A percentile compares a stretch with the other conserved stretches of the same genome.
These are phyloP conservation scores for Aporophyla lueneburgensis DNA, from an alignment of 2,888 invertebrate species.

Conservation along the genomic window DNA sequence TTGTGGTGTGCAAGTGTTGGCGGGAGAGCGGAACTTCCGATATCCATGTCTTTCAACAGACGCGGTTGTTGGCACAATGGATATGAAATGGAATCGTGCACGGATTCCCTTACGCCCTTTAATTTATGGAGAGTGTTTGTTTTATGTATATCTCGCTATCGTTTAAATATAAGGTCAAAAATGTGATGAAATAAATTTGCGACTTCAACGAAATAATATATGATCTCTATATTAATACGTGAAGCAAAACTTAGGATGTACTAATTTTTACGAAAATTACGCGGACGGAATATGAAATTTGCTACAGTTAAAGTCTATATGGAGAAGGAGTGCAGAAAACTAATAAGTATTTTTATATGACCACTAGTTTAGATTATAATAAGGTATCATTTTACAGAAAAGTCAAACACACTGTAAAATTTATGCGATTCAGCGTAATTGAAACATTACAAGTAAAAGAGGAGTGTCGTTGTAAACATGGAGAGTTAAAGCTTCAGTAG, in stretches of 20 bases:
- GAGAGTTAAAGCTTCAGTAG: conserved; percentile 30
- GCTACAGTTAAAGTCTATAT: too few species aligned
- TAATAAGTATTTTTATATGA: too few species aligned
- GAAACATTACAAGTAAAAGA: conserved; percentile 23
- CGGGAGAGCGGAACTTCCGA: conserved; percentile 67
- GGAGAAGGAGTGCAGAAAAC: too few species aligned
- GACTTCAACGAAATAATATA: neutral
- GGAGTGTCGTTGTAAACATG: conserved; percentile 25
- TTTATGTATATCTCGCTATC: conserved; percentile 2
- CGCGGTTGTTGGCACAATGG: conserved; percentile 29
- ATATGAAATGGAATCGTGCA: conserved; percentile 38
- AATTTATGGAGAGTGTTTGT: conserved; percentile 8
- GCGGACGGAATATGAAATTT: too few species aligned
- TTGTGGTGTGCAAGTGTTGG: conserved; percentile 57
- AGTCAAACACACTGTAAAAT: neutral
- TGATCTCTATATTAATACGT: too few species aligned
- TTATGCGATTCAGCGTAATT: conserved; percentile 8
- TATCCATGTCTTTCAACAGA: conserved; percentile 52
- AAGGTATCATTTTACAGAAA: neutral
- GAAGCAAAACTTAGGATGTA: too few species aligned
- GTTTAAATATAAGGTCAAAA: neutral
- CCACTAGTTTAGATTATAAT: too few species aligned
- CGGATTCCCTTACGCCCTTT: conserved; percentile 32
- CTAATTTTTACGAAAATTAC: too few species aligned
- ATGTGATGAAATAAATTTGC: neutral